Conservation (phyloP, 2,113 vertebrate genomes). For the Verasper variegatus region DNA sequence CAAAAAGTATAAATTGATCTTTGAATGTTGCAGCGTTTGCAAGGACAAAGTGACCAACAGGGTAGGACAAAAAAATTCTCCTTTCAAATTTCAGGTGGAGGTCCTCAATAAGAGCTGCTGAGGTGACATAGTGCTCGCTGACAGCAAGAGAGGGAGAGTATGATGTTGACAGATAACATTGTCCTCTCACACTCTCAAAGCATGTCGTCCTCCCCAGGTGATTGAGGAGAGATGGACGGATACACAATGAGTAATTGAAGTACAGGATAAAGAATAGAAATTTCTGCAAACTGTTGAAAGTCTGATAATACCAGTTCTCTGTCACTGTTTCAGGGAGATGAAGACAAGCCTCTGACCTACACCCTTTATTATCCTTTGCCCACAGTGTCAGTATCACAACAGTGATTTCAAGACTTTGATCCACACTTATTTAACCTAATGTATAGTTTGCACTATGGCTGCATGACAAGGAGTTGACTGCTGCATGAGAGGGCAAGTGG, state of each 20-base stretch:
- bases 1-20: too few species aligned
- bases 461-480: slow-evolving; percentile 43
- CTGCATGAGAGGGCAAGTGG: slow-evolving; percentile 39
- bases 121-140: slow-evolving; percentile 57
- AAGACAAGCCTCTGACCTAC: slow-evolving; percentile 28
- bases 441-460: neutral
- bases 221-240: slow-evolving; percentile 53
- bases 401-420: slow-evolving; percentile 29
- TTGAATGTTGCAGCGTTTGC: neutral
- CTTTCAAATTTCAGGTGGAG: neutral
- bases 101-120: slow-evolving; percentile 60
- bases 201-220: slow-evolving; percentile 69
- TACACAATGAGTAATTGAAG: slow-evolving; percentile 36
- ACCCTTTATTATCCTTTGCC: slow-evolving; percentile 13
- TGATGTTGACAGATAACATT: slow-evolving; percentile 70
- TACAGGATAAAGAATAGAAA: slow-evolving; percentile 7
- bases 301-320: slow-evolving; percentile 38
- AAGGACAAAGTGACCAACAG: neutral
- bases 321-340: slow-evolving; percentile 35
- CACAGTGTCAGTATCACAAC: slow-evolving; percentile 3
- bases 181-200: slow-evolving; percentile 61
- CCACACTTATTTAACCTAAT: slow-evolving; percentile 36
- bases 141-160: slow-evolving; percentile 65
- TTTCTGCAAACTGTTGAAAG: slow-evolving; percentile 20
- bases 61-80: too few species aligned